These are phyloP conservation scores for Cherax destructor DNA, from an alignment of 1,140 invertebrate species.

Conservation along the genomic window DNA sequence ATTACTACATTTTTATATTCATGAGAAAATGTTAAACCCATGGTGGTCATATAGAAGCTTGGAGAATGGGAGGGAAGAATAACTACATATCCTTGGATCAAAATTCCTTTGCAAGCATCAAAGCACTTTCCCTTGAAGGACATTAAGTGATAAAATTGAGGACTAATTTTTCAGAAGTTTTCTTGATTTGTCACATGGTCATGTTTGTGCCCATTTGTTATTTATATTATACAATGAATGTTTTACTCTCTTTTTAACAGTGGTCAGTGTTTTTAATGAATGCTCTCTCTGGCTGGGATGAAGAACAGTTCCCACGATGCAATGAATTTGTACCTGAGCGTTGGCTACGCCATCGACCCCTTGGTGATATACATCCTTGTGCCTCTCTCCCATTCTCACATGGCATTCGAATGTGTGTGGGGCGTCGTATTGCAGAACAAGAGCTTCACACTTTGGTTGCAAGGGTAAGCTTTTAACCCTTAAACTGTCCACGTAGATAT, in stretches of 20 bases:
- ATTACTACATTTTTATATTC: no score
- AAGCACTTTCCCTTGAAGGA: no score
- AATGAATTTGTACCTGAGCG: conserved; percentile 43
- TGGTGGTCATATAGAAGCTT: no score
- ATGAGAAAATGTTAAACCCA: no score
- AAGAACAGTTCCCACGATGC: not conserved
- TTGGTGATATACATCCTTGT: conserved; percentile 44
- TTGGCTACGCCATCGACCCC: conserved; percentile 43
- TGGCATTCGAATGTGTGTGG: conserved; percentile 41
- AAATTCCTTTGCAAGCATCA: no score
- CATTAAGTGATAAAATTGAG: no score
- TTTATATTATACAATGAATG: not conserved
- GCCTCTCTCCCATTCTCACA: conserved; percentile 29
- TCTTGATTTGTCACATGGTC: no score
- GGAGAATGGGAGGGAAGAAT: no score
- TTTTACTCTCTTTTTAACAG: conserved; percentile 8
- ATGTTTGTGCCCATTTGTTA: not conserved
- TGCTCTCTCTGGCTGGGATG: conserved; percentile 16
- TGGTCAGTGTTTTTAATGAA: conserved; percentile 11
- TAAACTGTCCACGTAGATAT: no score
- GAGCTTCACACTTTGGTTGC: conserved; percentile 19
- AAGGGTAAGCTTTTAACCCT: conserved; percentile 47
- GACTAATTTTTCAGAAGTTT: no score
- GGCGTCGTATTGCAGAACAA: conserved; percentile 41
- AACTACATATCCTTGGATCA: no score